These are phyloP conservation scores for Allophyes oxyacanthae DNA, from an alignment of 2,888 invertebrate genomes.

Conservation along the genomic window DNA sequence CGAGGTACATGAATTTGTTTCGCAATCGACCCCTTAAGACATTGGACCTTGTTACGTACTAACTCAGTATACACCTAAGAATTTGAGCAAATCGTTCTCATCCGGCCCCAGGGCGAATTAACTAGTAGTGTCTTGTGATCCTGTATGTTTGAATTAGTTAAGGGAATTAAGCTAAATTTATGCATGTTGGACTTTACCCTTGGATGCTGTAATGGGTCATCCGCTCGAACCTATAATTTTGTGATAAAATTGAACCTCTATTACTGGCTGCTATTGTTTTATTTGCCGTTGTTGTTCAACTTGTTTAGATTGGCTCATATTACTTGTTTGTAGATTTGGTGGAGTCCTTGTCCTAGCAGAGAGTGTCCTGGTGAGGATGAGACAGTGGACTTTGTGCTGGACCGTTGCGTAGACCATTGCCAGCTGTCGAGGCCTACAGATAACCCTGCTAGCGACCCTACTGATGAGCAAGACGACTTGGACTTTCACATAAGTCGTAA, in stretches of 20 bases:
- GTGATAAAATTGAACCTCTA: constrained; percentile 9
- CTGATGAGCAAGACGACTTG: constrained; percentile 86
- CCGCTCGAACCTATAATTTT: constrained; percentile 46
- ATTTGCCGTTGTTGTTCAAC: neutral
- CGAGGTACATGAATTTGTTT: constrained; percentile 87
- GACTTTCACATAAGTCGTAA: constrained; percentile 88
- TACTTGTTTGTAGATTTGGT: constrained; percentile 91
- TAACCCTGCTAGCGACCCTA: constrained; percentile 77
- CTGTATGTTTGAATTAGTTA: constrained; percentile 80
- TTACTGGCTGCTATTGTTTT: neutral
- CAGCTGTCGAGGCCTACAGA: constrained; percentile 84
- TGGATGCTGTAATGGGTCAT: constrained; percentile 53
- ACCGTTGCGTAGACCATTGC: constrained; percentile 93
- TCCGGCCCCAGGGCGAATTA: constrained; percentile 86
- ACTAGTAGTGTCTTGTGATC: constrained; percentile 79
- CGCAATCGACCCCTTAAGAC: constrained; percentile 73
- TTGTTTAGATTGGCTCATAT: neutral
- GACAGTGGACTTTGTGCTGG: constrained; percentile 92
- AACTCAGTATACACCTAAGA: constrained; percentile 81
- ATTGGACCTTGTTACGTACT: constrained; percentile 69
- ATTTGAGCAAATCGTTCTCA: constrained; percentile 87
- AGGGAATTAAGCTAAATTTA: constrained; percentile 83
- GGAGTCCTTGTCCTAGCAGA: constrained; percentile 94
- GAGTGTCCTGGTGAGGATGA: constrained; percentile 94
- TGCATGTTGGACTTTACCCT: constrained; percentile 66